Percentiles rank a stretch among this genome's conserved stretches.
phyloP scores from a whole-genome alignment of 1,140 invertebrate genomes.

The Dendrolimus kikuchii region DNA sequence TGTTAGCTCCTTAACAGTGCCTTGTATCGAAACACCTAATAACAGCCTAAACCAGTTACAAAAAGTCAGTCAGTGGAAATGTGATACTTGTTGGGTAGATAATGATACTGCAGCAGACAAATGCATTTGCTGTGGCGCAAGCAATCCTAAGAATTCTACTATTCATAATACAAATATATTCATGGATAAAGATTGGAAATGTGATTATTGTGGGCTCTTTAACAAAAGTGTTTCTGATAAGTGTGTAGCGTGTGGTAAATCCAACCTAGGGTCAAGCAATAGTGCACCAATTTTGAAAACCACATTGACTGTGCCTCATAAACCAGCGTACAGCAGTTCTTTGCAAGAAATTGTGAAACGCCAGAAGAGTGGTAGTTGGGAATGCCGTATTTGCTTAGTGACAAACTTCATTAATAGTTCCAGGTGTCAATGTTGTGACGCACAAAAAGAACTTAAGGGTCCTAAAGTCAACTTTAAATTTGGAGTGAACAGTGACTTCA shows the following conservation, averaged over 20 bases:
- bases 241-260: slow-evolving; percentile 73
- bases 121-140: slow-evolving; percentile 77
- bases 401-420: slow-evolving; percentile 72
- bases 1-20: background rate
- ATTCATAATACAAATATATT: slow-evolving; percentile 10
- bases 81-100: slow-evolving; percentile 74
- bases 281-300: slow-evolving; percentile 8
- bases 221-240: slow-evolving; percentile 71
- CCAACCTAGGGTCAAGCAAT: slow-evolving; percentile 52
- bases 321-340: slow-evolving; percentile 2
- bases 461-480: slow-evolving; percentile 47
- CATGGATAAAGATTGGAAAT: slow-evolving; percentile 73
- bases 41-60: too few relatives aligned
- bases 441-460: slow-evolving; percentile 73
- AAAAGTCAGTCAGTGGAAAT: slow-evolving; percentile 8
- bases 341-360: slow-evolving; percentile 38
- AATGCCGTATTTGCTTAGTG: slow-evolving; percentile 79
- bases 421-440: slow-evolving; percentile 81
- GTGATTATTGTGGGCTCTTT: slow-evolving; percentile 74
- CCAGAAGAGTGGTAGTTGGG: slow-evolving; percentile 73
- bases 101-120: slow-evolving; percentile 74
- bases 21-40: too few relatives aligned
- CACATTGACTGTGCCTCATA: too few relatives aligned
- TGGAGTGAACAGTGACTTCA: slow-evolving; percentile 7
- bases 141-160: slow-evolving; percentile 20